Percentiles rank a stretch among this genome's conserved stretches.
These are phyloP conservation scores for Enteromius unitaeniatus DNA, from an alignment of 2,797 vertebrate genomes.

Conservation along the genomic window DNA sequence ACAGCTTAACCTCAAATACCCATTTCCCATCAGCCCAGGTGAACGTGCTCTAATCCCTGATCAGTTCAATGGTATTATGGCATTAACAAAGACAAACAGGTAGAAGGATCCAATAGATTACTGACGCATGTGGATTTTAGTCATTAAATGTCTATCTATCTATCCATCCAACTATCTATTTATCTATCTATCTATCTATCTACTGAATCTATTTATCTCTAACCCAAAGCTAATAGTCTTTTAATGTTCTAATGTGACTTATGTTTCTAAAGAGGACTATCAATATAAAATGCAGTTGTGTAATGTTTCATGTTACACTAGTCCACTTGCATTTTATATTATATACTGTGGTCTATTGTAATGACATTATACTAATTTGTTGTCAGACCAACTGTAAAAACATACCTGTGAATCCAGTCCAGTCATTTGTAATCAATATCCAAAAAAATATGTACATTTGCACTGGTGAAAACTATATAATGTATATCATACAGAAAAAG, in stretches of 20 bases:
- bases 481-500: too few species aligned
- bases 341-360: not conserved
- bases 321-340: not conserved
- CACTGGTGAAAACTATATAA: too few species aligned
- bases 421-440: too few species aligned
- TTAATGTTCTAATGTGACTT: not conserved
- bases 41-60: conserved; percentile 52
- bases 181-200: not conserved
- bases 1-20: conserved; percentile 48
- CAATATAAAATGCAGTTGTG: too few species aligned
- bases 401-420: not conserved
- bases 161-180: too few species aligned
- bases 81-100: conserved; percentile 59
- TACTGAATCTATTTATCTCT: not conserved
- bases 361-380: not conserved
- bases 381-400: not conserved
- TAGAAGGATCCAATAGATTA: conserved; percentile 45
- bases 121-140: conserved; percentile 20
- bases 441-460: too few species aligned
- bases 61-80: conserved; percentile 51
- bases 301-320: too few species aligned
- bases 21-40: conserved; percentile 55
- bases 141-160: not conserved
- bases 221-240: not conserved
- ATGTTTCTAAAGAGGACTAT: not conserved